A percentile compares a stretch with the other conserved stretches of the same genome.
Conservation (phyloP, 2,888 invertebrate genomes). For the Diaphora mendica region DNA sequence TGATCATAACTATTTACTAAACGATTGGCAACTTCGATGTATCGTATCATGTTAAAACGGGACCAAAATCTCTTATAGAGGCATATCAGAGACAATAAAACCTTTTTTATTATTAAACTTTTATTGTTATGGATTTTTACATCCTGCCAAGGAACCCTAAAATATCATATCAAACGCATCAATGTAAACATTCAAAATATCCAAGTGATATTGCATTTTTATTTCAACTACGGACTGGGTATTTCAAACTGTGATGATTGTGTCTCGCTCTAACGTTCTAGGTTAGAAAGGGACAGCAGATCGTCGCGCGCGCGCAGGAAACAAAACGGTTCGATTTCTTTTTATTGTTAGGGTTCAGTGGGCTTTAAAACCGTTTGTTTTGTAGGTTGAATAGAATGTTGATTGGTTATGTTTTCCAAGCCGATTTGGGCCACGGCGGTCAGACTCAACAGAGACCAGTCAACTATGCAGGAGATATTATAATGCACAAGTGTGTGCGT, state of each 20-base stretch:
- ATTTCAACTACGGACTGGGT: slow-evolving; percentile 45
- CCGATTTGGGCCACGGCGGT: no score
- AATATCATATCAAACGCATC: slow-evolving; percentile 55
- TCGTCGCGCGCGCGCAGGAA: slow-evolving; percentile 60
- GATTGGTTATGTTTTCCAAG: no score
- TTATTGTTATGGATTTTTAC: neutral
- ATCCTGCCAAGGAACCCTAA: slow-evolving; percentile 41
- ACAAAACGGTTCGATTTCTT: slow-evolving; percentile 65
- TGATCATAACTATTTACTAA: neutral
- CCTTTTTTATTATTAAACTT: neutral
- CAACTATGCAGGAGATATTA: no score
- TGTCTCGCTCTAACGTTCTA: slow-evolving; percentile 14
- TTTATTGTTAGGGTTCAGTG: slow-evolving; percentile 48
- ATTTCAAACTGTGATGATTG: slow-evolving; percentile 24
- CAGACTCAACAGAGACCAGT: no score
- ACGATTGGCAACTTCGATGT: neutral
- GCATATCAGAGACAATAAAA: neutral
- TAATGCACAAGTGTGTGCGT: no score
- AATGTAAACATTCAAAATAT: slow-evolving; percentile 72
- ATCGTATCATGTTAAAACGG: neutral
- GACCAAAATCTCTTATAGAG: neutral
- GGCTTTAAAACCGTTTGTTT: neutral
- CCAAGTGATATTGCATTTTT: slow-evolving; percentile 54
- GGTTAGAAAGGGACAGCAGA: slow-evolving; percentile 18
- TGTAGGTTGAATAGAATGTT: neutral